Percentiles rank a stretch among this genome's conserved stretches.
These are phyloP conservation scores for Sinelater perroti DNA, from an alignment of 2,888 invertebrate species.

Conservation along the genomic window DNA sequence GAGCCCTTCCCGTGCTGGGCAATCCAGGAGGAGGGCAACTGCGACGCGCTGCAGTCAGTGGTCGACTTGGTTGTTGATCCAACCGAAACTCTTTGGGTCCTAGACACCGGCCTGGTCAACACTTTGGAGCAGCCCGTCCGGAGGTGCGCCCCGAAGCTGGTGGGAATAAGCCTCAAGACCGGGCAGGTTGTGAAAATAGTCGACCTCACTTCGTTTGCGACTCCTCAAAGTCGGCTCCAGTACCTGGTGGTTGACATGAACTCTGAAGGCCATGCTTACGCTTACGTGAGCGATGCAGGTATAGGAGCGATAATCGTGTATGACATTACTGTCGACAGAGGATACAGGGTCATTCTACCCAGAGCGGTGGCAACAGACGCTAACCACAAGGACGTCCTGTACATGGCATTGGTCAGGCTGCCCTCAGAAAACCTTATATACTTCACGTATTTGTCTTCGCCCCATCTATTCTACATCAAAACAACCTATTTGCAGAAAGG, in stretches of 20 bases:
- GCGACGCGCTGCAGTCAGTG: constrained; percentile 74
- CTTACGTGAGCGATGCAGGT: constrained; percentile 64
- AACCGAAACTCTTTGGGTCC: constrained; percentile 67
- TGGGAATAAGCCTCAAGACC: constrained; percentile 67
- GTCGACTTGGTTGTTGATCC: constrained; percentile 71
- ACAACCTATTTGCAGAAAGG: constrained; percentile 65
- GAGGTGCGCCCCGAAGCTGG: constrained; percentile 68
- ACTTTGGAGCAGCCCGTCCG: constrained; percentile 67
- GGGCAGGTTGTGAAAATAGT: constrained; percentile 68
- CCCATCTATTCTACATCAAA: constrained; percentile 66
- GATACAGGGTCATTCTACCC: constrained; percentile 68
- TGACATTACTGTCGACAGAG: constrained; percentile 62
- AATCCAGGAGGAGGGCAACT: constrained; percentile 75
- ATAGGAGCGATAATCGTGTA: constrained; percentile 63
- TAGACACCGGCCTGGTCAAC: constrained; percentile 69
- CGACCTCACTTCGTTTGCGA: constrained; percentile 64
- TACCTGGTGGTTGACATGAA: constrained; percentile 68
- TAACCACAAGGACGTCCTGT: constrained; percentile 66
- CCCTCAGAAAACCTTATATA: constrained; percentile 63
- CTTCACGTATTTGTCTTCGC: constrained; percentile 68
- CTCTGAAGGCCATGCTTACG: constrained; percentile 61
- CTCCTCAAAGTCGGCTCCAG: constrained; percentile 65
- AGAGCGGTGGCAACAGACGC: constrained; percentile 60
- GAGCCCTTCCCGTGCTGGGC: constrained; percentile 74
- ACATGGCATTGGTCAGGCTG: constrained; percentile 63